Percentiles rank a stretch among this genome's conserved stretches.
Conservation (phyloP, 2,113 vertebrate genomes). For the Vidua chalybeata region DNA sequence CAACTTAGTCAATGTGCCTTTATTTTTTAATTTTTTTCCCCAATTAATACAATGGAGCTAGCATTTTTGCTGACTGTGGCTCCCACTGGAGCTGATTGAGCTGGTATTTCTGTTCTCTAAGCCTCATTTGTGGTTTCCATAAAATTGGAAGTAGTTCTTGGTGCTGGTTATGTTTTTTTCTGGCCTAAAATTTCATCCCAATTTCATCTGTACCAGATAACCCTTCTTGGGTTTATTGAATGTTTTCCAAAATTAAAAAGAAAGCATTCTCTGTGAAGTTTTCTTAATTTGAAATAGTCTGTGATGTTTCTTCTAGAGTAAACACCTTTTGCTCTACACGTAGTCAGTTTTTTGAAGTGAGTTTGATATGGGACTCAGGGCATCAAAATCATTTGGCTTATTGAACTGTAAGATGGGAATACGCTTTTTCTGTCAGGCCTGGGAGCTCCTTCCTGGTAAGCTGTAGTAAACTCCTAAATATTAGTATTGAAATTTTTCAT, state of each 20-base stretch:
- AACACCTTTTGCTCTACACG: not conserved
- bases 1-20: not conserved
- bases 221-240: not conserved
- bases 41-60: not conserved
- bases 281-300: not conserved
- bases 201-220: not conserved
- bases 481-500: not conserved
- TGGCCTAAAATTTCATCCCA: not conserved
- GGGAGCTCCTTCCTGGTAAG: not conserved
- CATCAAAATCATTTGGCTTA: not conserved
- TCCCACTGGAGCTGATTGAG: constrained; percentile 1
- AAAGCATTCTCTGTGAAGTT: not conserved
- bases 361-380: not conserved
- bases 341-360: not conserved
- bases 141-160: not conserved
- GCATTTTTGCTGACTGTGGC: not conserved
- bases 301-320: constrained; percentile 14
- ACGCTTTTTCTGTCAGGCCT: not conserved
- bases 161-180: not conserved
- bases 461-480: not conserved
- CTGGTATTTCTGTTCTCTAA: constrained; percentile 14
- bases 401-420: not conserved
- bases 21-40: rapidly evolving
- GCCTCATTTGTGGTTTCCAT: not conserved
- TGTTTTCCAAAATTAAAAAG: not conserved